phyloP scores from a whole-genome alignment of 2,888 invertebrate species.

The Lithodes maja region DNA sequence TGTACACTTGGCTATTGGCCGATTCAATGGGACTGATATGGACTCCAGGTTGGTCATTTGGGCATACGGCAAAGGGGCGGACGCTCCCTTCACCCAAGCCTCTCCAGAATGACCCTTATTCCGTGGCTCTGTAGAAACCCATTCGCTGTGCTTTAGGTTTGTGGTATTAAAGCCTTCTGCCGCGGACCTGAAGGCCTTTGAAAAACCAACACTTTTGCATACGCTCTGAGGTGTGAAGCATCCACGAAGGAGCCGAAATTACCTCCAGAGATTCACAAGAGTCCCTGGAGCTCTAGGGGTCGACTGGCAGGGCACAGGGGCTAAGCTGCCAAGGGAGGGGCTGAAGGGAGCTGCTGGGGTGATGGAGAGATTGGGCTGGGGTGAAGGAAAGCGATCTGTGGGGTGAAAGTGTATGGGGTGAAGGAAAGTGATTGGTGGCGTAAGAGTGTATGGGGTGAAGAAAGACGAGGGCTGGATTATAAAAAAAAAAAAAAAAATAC shows the following conservation, averaged over 20 bases:
- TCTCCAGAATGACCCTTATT: slow-evolving; percentile 8
- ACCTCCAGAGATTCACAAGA: slow-evolving; percentile 40
- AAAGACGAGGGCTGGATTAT: too few relatives aligned
- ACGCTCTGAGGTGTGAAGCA: slow-evolving; percentile 64
- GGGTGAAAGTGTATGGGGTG: too few relatives aligned
- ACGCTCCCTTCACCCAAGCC: not conserved
- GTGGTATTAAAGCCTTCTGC: slow-evolving; percentile 10
- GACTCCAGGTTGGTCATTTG: slow-evolving; percentile 66
- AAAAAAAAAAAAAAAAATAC: too few relatives aligned
- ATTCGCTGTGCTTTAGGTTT: not conserved
- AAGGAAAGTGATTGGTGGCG: too few relatives aligned
- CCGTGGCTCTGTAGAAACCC: not conserved
- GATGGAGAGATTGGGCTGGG: not conserved
- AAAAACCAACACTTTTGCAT: slow-evolving; percentile 65
- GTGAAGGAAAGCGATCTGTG: too few relatives aligned
- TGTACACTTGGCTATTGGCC: slow-evolving; percentile 65
- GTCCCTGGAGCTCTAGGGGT: not conserved
- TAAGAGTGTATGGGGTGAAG: too few relatives aligned
- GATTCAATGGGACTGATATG: slow-evolving; percentile 65
- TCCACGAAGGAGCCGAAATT: slow-evolving; percentile 50
- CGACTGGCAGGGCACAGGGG: slow-evolving; percentile 12
- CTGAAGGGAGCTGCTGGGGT: not conserved
- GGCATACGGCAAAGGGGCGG: slow-evolving; percentile 50
- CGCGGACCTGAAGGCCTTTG: slow-evolving; percentile 37
- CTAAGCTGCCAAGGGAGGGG: not conserved